Evolutionary conservation across 2,113 vertebrate genomes (phyloP), one percentile per base, ranked within the genome.

Genomic region (Vidua chalybeata): DNA sequence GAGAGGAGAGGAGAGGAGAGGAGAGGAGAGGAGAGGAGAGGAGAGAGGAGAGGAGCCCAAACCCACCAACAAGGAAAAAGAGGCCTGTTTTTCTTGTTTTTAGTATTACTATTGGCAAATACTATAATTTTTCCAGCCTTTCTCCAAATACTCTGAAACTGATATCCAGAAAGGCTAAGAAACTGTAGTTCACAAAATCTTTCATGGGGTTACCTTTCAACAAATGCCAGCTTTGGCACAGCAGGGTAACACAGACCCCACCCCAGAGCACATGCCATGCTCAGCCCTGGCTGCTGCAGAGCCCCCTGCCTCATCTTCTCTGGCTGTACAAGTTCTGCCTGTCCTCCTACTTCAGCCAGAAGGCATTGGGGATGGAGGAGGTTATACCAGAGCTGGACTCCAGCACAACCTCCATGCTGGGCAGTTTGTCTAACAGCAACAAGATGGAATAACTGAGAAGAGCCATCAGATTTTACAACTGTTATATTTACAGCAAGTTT

Each of bases 211-310:
- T 84, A 51, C 26, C 15, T 67, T 89, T 91, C 46, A 46, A 48
- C 11, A 48, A 91, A 51, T 2, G 16, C 5, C 69, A 59, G 21
- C 5, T 74, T 48, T 39, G 21, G 52, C 31, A 68, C 56, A 67
- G 52, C 27, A 35, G 16, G 19, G 13, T 31, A 45, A 52, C 54
- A 39, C 8, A 39, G 63, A 68, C 45, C 15, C 31, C 35, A 56
- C 41, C 17, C 37, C 35, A 51, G 17, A 33, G 8, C 27, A 11
- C 1, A 1, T 12, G 31, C 26, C 62, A 4, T 0, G 2, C 13
- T 35, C 10, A 4, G 39, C 20, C 39, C 52, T 39, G 33, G 59
- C 39, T 61, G 2, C 39, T 0, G 0, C 35, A 76, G 62, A 3
- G 3, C 28, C 8, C 1, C 5, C 15, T 46, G 41, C n/a, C 37